Evolutionary conservation across 2,888 invertebrate species (phyloP).

Genomic region (Cremastinae sp.): DNA sequence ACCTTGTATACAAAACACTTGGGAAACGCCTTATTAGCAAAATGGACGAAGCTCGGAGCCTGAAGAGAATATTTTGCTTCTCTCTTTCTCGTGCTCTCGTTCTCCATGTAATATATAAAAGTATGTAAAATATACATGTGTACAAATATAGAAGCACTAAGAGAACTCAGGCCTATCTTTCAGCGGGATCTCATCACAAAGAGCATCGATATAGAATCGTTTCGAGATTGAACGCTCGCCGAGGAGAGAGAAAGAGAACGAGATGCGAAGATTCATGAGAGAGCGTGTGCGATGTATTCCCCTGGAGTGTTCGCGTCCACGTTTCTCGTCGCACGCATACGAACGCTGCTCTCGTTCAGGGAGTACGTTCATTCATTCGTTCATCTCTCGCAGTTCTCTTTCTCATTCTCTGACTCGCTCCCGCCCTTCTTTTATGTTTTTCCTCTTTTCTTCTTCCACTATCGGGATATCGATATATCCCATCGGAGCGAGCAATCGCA

Average conservation of each 20-base stretch:
- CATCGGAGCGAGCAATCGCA: slow-evolving; percentile 34
- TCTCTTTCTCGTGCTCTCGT: slow-evolving; percentile 22
- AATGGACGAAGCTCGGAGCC: slow-evolving; percentile 65
- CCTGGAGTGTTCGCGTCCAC: slow-evolving; percentile 72
- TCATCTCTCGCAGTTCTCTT: slow-evolving; percentile 22
- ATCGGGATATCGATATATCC: slow-evolving; percentile 58
- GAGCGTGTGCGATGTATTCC: slow-evolving; percentile 65
- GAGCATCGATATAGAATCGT: slow-evolving; percentile 74
- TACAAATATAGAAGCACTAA: slow-evolving; percentile 54
- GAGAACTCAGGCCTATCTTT: slow-evolving; percentile 73
- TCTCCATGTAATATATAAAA: slow-evolving; percentile 31
- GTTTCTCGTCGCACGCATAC: slow-evolving; percentile 46
- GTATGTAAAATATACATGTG: slow-evolving; percentile 53
- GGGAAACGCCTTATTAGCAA: slow-evolving; percentile 72
- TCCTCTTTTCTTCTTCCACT: slow-evolving; percentile 35
- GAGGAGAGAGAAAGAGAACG: slow-evolving; percentile 4
- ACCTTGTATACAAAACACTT: slow-evolving; percentile 14
- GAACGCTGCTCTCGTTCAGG: slow-evolving; percentile 60
- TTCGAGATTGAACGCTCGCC: slow-evolving; percentile 64
- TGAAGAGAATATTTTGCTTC: slow-evolving; percentile 52
- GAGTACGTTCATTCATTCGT: slow-evolving; percentile 61
- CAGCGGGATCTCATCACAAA: slow-evolving; percentile 76
- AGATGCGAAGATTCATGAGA: not conserved
- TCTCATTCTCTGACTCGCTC: slow-evolving; percentile 22
- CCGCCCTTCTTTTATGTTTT: slow-evolving; percentile 1